Conservation (phyloP, 2,113 vertebrate genomes). For the Ahaetulla prasina region DNA sequence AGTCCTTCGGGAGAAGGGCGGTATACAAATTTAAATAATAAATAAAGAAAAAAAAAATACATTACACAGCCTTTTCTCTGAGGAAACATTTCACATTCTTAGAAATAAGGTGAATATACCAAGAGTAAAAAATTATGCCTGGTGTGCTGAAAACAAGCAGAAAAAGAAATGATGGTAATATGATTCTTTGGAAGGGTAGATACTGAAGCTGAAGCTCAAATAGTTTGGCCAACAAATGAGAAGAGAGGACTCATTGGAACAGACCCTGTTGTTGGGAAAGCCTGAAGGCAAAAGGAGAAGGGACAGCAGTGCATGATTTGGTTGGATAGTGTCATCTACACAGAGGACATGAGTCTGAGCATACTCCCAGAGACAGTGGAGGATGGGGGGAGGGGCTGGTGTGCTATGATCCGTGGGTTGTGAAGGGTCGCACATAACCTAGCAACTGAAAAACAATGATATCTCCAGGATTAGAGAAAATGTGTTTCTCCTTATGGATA, state of each 20-base stretch:
- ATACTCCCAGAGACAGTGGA: neutral
- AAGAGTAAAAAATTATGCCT: neutral
- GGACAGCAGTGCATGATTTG: neutral
- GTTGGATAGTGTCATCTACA: neutral
- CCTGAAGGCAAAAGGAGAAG: neutral
- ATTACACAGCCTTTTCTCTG: neutral
- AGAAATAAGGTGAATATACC: neutral
- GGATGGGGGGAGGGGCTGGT: neutral
- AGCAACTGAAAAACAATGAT: neutral
- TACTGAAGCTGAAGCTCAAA: neutral
- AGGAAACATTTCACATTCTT: neutral
- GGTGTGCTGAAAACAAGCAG: neutral
- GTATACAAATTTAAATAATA: too few species aligned
- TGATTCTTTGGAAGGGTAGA: neutral
- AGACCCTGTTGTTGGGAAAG: neutral
- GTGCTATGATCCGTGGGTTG: neutral
- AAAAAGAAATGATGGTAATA: neutral
- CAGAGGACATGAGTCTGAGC: neutral
- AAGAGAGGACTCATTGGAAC: neutral
- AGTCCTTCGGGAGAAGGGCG: too few species aligned
- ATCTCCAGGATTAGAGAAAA: neutral
- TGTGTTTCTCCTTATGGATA: neutral
- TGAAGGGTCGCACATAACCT: neutral
- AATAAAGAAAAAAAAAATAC: too few species aligned
- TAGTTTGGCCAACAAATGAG: neutral